These are phyloP conservation scores for Pterois miles DNA, from an alignment of 2,797 vertebrate species.

Conservation along the genomic window DNA sequence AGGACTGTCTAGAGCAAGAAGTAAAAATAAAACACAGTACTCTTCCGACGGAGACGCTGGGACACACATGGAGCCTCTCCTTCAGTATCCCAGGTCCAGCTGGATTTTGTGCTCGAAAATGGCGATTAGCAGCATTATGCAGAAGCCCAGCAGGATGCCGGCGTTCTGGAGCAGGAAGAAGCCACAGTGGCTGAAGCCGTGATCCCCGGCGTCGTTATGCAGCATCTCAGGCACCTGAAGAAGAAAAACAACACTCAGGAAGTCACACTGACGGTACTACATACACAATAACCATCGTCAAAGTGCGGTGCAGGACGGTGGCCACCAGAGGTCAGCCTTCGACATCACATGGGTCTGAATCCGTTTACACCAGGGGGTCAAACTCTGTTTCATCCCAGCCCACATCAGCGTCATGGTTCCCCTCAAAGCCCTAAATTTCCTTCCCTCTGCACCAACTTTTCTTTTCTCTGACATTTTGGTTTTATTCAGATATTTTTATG, in stretches of 20 bases:
- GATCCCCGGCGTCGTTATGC: conserved; percentile 95
- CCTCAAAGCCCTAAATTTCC: too few species aligned
- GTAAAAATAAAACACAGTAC: not conserved
- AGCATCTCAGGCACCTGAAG: conserved; percentile 96
- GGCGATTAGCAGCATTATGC: conserved; percentile 96
- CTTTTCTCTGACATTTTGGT: too few species aligned
- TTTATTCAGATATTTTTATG: too few species aligned
- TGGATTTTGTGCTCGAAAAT: conserved; percentile 95
- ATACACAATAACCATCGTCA: too few species aligned
- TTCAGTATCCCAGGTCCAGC: conserved; percentile 88
- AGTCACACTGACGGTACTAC: too few species aligned
- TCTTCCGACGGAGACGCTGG: not conserved
- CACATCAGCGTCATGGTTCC: too few species aligned
- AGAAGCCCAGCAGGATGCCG: conserved; percentile 95
- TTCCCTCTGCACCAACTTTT: too few species aligned
- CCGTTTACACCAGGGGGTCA: too few species aligned
- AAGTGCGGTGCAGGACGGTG: rapidly evolving
- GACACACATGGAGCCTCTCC: not conserved
- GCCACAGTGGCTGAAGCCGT: conserved; percentile 95
- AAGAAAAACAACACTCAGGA: not conserved
- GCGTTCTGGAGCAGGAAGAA: conserved; percentile 97
- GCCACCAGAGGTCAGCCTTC: conserved; percentile 40
- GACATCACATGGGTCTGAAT: too few species aligned
- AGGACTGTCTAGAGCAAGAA: not conserved
- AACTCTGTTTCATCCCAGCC: too few species aligned